Percentiles rank a stretch among this genome's conserved stretches.
Conservation (phyloP, 2,113 vertebrate species). For the Cacatua alba region DNA sequence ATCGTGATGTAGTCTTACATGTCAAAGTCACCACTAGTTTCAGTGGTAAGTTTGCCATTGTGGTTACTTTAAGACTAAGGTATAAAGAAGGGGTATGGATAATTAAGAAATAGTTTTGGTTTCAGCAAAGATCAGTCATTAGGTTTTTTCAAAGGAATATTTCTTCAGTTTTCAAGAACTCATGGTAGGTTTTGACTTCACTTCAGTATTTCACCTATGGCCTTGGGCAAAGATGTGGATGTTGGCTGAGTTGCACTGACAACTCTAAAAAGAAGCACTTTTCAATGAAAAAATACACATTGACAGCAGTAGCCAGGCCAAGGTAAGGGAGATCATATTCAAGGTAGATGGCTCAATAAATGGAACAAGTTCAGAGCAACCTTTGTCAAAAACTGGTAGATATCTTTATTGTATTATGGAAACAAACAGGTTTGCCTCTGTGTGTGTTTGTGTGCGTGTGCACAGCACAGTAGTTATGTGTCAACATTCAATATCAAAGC, state of each 20-base stretch:
- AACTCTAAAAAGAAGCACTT: neutral
- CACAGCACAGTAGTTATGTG: neutral
- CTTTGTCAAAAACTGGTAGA: neutral
- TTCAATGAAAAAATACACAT: neutral
- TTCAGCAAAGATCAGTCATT: neutral
- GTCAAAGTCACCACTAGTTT: neutral
- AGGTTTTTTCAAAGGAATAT: neutral
- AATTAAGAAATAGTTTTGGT: neutral
- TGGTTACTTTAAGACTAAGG: neutral
- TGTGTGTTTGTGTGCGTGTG: neutral
- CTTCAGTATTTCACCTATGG: neutral
- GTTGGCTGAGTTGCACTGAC: neutral
- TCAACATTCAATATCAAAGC: neutral
- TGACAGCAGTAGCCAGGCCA: neutral
- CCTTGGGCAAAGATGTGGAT: neutral
- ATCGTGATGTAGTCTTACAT: neutral
- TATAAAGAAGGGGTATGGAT: neutral
- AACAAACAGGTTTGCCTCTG: neutral
- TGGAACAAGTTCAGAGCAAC: neutral
- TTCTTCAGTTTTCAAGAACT: neutral
- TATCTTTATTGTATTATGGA: neutral
- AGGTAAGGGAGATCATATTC: neutral
- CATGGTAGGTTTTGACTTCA: neutral
- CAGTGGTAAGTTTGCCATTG: neutral
- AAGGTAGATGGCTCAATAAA: neutral